Evolutionary conservation across 2,797 vertebrate genomes (phyloP).

Genomic region (Enoplosus armatus): DNA sequence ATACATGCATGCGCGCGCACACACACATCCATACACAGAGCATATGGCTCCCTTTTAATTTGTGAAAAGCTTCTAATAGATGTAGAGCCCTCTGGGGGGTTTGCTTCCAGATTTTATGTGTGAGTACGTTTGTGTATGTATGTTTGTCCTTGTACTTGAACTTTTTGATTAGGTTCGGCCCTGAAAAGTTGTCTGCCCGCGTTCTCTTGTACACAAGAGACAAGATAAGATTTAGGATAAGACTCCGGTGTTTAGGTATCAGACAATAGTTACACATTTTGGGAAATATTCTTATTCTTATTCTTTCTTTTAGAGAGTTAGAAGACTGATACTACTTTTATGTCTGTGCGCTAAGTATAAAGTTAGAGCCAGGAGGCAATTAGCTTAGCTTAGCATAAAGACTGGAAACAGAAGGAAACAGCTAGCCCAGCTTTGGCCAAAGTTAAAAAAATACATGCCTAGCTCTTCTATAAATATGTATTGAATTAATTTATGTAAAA

Average conservation of each 20-base stretch:
- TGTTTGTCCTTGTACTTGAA: slow-evolving; percentile 9
- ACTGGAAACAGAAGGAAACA: neutral
- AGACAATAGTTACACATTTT: neutral
- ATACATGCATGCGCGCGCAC: slow-evolving; percentile 3
- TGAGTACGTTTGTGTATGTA: neutral
- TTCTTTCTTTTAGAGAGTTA: neutral
- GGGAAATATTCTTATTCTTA: neutral
- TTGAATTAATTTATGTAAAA: neutral
- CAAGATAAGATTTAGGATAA: neutral
- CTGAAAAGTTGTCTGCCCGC: neutral
- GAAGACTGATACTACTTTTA: neutral
- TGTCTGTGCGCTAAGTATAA: neutral
- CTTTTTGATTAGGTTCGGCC: slow-evolving; percentile 12
- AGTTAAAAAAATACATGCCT: neutral
- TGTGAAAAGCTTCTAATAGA: slow-evolving; percentile 17
- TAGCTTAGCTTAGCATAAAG: neutral
- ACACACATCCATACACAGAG: slow-evolving; percentile 14
- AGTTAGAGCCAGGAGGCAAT: neutral
- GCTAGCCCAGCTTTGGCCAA: neutral
- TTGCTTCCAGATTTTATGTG: neutral
- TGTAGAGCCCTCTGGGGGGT: neutral
- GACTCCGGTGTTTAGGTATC: neutral
- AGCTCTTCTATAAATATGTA: neutral
- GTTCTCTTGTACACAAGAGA: neutral
- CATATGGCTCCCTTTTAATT: slow-evolving; percentile 29